These are phyloP conservation scores for Cryptocephalus primarius DNA, from an alignment of 2,888 invertebrate species.

Conservation along the genomic window DNA sequence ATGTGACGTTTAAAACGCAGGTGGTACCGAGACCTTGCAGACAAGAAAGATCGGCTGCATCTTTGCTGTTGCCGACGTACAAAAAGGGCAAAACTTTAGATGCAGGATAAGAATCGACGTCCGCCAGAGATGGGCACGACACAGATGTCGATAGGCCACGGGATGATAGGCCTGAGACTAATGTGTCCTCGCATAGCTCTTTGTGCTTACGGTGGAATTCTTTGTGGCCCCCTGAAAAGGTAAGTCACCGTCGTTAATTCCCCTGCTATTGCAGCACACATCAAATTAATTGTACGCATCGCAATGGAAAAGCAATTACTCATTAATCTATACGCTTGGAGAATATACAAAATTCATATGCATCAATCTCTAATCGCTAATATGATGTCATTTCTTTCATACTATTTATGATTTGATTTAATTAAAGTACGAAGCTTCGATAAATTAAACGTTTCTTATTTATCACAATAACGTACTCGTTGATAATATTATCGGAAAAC, in stretches of 20 bases:
- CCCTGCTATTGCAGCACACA: not conserved
- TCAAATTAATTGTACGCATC: not conserved
- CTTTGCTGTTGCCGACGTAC: constrained; percentile 71
- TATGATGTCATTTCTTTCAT: no score
- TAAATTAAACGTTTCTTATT: no score
- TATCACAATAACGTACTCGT: no score
- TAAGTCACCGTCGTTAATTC: no score
- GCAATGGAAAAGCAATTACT: not conserved
- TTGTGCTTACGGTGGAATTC: constrained; percentile 60
- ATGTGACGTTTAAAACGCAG: constrained; percentile 72
- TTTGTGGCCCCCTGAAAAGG: constrained; percentile 53
- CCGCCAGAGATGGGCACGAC: constrained; percentile 44
- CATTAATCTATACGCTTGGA: not conserved
- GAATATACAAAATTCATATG: not conserved
- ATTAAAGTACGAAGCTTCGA: no score
- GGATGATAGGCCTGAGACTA: constrained; percentile 39
- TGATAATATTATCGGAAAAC: no score
- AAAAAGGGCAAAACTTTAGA: constrained; percentile 71
- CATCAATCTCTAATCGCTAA: no score
- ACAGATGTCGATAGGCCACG: constrained; percentile 32
- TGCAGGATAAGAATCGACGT: constrained; percentile 65
- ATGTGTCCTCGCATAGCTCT: constrained; percentile 60
- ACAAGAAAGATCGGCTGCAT: constrained; percentile 61
- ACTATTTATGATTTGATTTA: no score
- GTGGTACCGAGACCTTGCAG: constrained; percentile 57